Conservation (phyloP, 2,113 vertebrate species). For the Ploceus nigricollis region DNA sequence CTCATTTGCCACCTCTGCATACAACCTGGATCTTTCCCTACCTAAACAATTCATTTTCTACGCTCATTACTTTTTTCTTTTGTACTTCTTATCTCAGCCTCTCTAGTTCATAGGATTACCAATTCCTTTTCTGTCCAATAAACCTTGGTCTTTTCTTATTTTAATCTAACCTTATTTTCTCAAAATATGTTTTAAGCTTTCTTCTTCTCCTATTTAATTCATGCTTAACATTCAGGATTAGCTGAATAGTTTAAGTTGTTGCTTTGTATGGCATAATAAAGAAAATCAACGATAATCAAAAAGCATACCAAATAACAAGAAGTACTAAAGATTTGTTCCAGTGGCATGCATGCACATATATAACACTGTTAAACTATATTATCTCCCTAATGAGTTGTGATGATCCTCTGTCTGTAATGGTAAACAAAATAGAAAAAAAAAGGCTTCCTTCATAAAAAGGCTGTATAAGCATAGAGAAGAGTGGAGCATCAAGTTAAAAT, state of each 20-base stretch:
- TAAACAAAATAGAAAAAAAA: neutral
- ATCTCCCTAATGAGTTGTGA: neutral
- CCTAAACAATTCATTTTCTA: neutral
- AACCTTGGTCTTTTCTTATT: neutral
- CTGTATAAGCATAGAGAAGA: neutral
- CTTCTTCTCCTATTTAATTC: conserved; percentile 10
- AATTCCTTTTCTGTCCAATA: neutral
- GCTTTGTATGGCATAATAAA: neutral
- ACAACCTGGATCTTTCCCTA: neutral
- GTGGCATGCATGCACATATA: neutral
- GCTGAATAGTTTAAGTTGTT: neutral
- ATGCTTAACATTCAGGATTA: neutral
- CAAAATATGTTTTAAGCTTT: neutral
- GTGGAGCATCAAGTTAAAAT: neutral
- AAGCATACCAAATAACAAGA: neutral
- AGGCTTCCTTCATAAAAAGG: neutral
- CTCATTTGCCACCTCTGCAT: neutral
- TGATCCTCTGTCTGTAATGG: neutral
- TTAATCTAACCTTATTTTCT: conserved; percentile 45
- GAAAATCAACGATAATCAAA: conserved; percentile 13
- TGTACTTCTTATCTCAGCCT: neutral
- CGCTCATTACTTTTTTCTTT: neutral
- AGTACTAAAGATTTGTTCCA: neutral
- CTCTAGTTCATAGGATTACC: neutral
- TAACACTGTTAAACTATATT: neutral